Evolutionary conservation across 2,113 vertebrate genomes (phyloP).

Genomic region (Ranitomeya variabilis): DNA sequence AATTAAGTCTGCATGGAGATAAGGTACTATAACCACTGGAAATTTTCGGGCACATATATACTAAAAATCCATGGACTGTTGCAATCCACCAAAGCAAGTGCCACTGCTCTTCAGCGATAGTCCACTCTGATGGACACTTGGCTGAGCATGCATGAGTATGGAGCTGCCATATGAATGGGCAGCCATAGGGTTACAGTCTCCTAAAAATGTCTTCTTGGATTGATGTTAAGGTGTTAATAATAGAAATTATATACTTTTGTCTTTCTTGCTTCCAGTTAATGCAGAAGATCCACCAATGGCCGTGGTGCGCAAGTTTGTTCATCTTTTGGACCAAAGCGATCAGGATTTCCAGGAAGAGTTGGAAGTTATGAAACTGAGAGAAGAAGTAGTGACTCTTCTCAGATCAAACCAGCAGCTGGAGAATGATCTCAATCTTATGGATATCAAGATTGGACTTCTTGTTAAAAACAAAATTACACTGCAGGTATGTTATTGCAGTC

Average conservation of each 20-base stretch:
- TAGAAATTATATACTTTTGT: neutral
- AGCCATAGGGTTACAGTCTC: neutral
- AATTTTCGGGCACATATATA: too few relatives aligned
- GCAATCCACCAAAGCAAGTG: too few relatives aligned
- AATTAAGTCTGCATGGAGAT: too few relatives aligned
- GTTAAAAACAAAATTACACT: conserved; percentile 98
- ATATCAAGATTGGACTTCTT: conserved; percentile 96
- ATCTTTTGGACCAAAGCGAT: conserved; percentile 95
- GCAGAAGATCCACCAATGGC: conserved; percentile 92
- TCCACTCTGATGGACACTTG: neutral
- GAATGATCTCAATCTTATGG: conserved; percentile 98
- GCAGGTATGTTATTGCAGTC: conserved; percentile 71
- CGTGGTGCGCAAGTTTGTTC: conserved; percentile 95
- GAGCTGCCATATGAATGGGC: neutral
- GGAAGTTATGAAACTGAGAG: conserved; percentile 91
- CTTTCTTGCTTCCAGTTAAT: conserved; percentile 70
- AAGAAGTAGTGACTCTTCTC: conserved; percentile 95
- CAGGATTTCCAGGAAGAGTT: conserved; percentile 98
- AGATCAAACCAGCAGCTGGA: conserved; percentile 96
- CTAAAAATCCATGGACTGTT: too few relatives aligned
- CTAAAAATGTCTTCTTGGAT: neutral
- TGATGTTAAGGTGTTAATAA: neutral
- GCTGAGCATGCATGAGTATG: neutral
- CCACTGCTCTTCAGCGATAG: too few relatives aligned
- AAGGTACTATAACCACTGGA: too few relatives aligned